A percentile compares a stretch with the other conserved stretches of the same genome.
Conservation (phyloP, 2,888 invertebrate genomes). For the Napeogenes inachia region DNA sequence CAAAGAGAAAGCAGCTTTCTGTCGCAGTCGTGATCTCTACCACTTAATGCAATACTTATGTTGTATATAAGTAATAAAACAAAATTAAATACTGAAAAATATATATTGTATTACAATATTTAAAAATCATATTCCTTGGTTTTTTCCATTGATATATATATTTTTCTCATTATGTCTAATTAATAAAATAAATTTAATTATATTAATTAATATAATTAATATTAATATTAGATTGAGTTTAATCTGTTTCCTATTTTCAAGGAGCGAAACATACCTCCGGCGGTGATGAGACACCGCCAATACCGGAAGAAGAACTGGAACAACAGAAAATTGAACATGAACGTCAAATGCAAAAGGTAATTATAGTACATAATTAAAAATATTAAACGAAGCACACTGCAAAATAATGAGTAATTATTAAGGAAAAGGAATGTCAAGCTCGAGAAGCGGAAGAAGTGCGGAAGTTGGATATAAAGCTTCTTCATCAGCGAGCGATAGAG, state of each 20-base stretch:
- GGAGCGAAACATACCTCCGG: conserved; percentile 72
- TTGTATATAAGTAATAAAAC: too few species aligned
- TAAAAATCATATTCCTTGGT: too few species aligned
- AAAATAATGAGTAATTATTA: conserved; percentile 35
- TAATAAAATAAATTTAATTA: too few species aligned
- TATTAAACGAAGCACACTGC: not conserved
- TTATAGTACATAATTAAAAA: not conserved
- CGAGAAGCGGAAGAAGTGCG: conserved; percentile 77
- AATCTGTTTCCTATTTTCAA: conserved; percentile 28
- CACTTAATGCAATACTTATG: too few species aligned
- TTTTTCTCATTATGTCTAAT: too few species aligned
- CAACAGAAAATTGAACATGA: conserved; percentile 81
- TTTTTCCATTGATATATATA: too few species aligned
- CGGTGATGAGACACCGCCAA: conserved; percentile 73
- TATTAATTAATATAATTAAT: not conserved
- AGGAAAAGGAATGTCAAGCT: conserved; percentile 78
- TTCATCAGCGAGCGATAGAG: conserved; percentile 80
- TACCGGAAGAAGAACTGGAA: conserved; percentile 73
- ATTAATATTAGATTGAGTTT: not conserved
- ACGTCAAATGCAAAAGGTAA: conserved; percentile 76
- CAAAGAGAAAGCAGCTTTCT: too few species aligned
- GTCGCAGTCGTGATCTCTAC: too few species aligned
- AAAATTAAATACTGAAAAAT: too few species aligned
- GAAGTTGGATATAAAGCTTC: conserved; percentile 77
- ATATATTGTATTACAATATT: too few species aligned